These are phyloP conservation scores for Leucopternis melanops DNA, from an alignment of 2,113 vertebrate genomes.

Conservation along the genomic window DNA sequence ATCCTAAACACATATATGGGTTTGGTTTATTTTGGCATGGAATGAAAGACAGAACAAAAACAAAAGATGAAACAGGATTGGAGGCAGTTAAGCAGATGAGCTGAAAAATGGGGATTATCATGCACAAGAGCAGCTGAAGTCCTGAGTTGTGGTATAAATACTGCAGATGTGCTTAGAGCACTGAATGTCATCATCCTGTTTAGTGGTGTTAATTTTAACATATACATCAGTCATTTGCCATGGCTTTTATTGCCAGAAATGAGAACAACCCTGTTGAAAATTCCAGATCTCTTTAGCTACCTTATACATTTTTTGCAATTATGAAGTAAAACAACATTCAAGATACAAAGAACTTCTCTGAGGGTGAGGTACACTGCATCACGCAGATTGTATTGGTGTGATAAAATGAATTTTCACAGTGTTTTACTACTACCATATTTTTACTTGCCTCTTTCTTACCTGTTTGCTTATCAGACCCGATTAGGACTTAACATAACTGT, in stretches of 20 bases:
- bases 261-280: neutral
- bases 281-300: neutral
- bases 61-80: neutral
- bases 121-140: neutral
- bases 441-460: neutral
- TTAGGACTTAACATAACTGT: neutral
- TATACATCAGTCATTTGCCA: neutral
- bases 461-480: neutral
- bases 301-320: neutral
- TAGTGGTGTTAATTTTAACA: neutral
- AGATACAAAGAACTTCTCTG: neutral
- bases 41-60: neutral
- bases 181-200: neutral
- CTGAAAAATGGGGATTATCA: neutral
- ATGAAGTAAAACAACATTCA: neutral
- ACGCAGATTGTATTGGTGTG: neutral
- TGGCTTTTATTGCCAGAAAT: neutral
- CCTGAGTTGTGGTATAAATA: neutral
- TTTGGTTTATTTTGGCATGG: neutral
- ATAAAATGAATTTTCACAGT: neutral
- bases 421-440: neutral
- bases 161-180: neutral
- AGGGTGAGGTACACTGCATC: neutral
- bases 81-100: neutral
- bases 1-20: neutral